Base-by-base conservation (phyloP, 2,113 vertebrate species). In the Psittacula cyanocephala region DNA sequence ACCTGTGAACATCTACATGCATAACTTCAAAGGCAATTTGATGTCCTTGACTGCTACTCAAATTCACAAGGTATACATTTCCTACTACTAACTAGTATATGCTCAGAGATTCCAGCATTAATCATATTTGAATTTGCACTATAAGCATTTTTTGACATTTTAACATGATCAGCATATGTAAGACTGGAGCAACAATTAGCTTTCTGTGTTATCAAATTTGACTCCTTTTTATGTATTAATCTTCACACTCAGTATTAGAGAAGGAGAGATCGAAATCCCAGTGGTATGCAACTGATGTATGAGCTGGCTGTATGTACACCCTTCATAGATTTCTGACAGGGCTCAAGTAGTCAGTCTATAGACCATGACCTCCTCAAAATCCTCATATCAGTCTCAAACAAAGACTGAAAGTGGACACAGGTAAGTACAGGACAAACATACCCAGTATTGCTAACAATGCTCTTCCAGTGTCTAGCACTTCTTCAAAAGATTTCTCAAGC, bases 101-200 rank as follows among this genome's bases (percentile, higher is more conserved):
- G 37, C 87, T 95, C 87, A 91, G 68, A 91, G 60, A 91, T 95
- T 96, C 80, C 77, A 88, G 88, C 87, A 95, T 94, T 92, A 97
- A 84, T 94, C 81, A 91, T 85, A 91, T 77, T 91, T 91, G 62
- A 97, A 97, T 94, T 92, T 93, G 81, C 68, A 55, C 82, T 74
- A 28, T 93, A 95, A 95, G 90, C 86, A 93, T 88, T 97, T 97
- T 91, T 55, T 85, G 81, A 84, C 27, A 94, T 77, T 78, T 93
- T 95, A 96, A 94, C 7, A 0, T 57, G 60, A 81, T 49, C 18
- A 23, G 20, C 4, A 5, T 67, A 37, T 2, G 0, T 2, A 86
- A 93, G 43, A 81, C 37, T 41, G 27, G 43, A 96, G 77, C 44
- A 95, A 80, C 57, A 95, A 78, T 12, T 60, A 46, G 14, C 3